A percentile compares a stretch with the other conserved stretches of the same genome.
phyloP scores from a whole-genome alignment of 2,113 vertebrate genomes.

The Thunnus thynnus region DNA sequence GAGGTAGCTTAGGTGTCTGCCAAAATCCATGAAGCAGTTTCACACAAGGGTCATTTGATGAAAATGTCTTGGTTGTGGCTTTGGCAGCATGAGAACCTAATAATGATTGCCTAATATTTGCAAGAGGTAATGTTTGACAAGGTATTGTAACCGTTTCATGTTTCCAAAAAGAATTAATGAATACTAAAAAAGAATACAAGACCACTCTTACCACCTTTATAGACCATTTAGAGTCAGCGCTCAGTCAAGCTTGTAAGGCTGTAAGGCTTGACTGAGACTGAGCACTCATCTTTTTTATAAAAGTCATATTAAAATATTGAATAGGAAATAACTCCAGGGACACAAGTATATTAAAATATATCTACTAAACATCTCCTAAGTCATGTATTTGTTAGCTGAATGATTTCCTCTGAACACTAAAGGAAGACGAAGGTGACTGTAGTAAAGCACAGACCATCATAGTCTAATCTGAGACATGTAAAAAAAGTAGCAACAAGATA shows the following conservation, averaged over 20 bases:
- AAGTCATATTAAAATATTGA: too few relatives aligned
- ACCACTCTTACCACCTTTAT: background rate
- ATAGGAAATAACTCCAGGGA: too few relatives aligned
- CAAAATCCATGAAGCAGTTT: slow-evolving; percentile 23
- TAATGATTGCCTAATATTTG: slow-evolving; percentile 13
- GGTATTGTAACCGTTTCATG: background rate
- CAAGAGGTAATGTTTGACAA: background rate
- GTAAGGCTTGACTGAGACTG: too few relatives aligned
- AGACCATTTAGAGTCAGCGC: slow-evolving; percentile 6
- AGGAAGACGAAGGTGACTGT: slow-evolving; percentile 19
- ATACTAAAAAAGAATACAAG: background rate
- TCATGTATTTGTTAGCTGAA: background rate
- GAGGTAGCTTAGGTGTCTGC: slow-evolving; percentile 15
- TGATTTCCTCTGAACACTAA: slow-evolving; percentile 6
- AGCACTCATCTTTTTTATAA: background rate
- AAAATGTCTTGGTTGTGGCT: slow-evolving; percentile 28
- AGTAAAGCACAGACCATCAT: slow-evolving; percentile 11
- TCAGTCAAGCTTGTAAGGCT: background rate
- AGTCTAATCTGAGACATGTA: slow-evolving; percentile 1
- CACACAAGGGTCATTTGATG: background rate
- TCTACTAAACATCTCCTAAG: too few relatives aligned
- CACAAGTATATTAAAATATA: background rate
- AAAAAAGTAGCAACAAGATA: slow-evolving; percentile 1
- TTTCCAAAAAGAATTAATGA: background rate
- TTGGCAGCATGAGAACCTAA: slow-evolving; percentile 19